Percentiles rank a stretch among this genome's conserved stretches.
Evolutionary conservation across 1,140 invertebrate species (phyloP).

Genomic region (Sarcophaga bullata): DNA sequence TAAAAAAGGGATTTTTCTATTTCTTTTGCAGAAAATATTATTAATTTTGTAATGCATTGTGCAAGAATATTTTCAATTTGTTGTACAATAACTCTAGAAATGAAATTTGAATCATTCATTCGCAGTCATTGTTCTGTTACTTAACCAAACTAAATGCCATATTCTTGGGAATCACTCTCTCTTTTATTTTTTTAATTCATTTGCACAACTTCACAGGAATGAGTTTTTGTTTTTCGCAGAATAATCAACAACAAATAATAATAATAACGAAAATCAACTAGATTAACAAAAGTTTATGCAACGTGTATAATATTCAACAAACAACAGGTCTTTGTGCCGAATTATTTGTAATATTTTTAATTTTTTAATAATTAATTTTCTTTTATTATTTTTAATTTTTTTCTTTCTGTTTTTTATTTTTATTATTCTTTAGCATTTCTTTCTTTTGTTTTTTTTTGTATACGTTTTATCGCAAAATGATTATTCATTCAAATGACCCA

Average conservation of each 20-base stretch:
- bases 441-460: neutral
- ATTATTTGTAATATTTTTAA: slow-evolving; percentile 26
- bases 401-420: no score
- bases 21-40: neutral
- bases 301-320: no score
- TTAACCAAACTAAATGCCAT: neutral
- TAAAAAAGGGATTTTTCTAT: neutral
- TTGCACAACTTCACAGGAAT: slow-evolving; percentile 6
- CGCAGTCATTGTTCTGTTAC: slow-evolving; percentile 24
- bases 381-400: neutral
- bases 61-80: neutral
- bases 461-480: neutral
- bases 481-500: slow-evolving; percentile 12
- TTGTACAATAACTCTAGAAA: neutral
- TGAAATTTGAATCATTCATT: slow-evolving; percentile 30
- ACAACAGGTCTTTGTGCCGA: slow-evolving; percentile 9
- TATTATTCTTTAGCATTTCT: no score
- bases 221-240: neutral
- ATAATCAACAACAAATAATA: neutral
- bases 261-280: neutral
- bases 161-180: slow-evolving; percentile 32
- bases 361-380: slow-evolving; percentile 28
- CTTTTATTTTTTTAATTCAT: neutral
- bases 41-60: neutral
- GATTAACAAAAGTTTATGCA: neutral